Percentiles rank a stretch among this genome's conserved stretches.
Evolutionary conservation across 1,140 invertebrate genomes (phyloP).

Genomic region (Aphelenchoides besseyi): DNA sequence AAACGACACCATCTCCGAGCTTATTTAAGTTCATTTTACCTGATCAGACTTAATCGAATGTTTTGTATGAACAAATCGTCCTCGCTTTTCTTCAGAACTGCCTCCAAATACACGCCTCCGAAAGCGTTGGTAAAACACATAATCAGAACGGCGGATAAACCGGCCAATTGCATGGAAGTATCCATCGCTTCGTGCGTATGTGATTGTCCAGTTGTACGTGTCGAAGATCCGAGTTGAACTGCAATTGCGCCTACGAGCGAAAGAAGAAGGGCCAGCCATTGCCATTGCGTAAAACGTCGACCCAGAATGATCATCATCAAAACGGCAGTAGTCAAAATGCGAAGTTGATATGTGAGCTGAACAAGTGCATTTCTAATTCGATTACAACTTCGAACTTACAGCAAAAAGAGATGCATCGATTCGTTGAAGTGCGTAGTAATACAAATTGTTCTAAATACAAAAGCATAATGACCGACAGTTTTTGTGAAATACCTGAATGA

Average conservation of each 20-base stretch:
- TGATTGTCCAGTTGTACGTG: not conserved
- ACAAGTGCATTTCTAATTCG: constrained; percentile 12
- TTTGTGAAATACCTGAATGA: no score
- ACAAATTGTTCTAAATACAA: constrained; percentile 30
- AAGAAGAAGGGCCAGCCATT: constrained; percentile 19
- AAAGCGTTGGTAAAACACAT: constrained; percentile 92
- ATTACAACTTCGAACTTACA: constrained; percentile 18
- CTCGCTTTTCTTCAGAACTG: constrained; percentile 22
- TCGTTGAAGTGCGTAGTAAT: constrained; percentile 19
- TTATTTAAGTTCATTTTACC: not conserved
- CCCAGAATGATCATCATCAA: constrained; percentile 19
- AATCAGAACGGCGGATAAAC: constrained; percentile 76
- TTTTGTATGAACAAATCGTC: constrained; percentile 21
- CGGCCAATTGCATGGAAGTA: constrained; percentile 34
- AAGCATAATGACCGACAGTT: no score
- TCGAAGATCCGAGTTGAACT: constrained; percentile 11
- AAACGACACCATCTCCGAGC: not conserved
- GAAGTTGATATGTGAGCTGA: constrained; percentile 20
- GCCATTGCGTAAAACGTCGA: not conserved
- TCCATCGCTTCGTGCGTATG: not conserved
- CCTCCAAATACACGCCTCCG: constrained; percentile 66
- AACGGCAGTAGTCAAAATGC: constrained; percentile 24
- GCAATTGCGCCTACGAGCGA: constrained; percentile 16
- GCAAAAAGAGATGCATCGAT: constrained; percentile 20
- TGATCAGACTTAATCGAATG: constrained; percentile 17